These are phyloP conservation scores for Mungos mungo DNA, from an alignment of 2,113 vertebrate species.

Conservation along the genomic window DNA sequence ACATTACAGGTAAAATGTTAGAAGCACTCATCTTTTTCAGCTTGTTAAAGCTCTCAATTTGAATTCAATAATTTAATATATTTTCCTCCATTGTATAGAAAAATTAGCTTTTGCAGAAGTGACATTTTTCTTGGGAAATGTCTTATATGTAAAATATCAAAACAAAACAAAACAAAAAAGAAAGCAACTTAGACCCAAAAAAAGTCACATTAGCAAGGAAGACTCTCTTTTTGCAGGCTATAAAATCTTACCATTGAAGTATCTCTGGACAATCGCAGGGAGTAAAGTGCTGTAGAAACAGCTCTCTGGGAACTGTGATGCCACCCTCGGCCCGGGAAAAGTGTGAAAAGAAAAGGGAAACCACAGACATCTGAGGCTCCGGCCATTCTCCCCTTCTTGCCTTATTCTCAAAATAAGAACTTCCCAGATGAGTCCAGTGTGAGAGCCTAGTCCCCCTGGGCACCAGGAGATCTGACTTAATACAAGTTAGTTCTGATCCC, in stretches of 20 bases:
- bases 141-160: background rate
- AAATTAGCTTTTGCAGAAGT: background rate
- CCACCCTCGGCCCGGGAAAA: background rate
- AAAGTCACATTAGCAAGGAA: background rate
- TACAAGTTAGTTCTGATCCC: background rate
- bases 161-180: background rate
- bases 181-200: background rate
- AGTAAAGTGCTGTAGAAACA: background rate
- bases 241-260: background rate
- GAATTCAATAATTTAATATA: background rate
- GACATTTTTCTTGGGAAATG: background rate
- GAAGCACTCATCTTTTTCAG: background rate
- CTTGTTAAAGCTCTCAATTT: background rate
- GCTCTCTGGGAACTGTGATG: background rate
- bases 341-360: background rate
- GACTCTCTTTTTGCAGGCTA: background rate
- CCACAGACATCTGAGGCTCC: background rate
- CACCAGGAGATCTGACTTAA: background rate
- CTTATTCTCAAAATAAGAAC: background rate
- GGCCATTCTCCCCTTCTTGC: background rate
- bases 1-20: constrained; percentile 76
- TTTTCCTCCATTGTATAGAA: background rate
- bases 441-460: background rate
- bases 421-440: background rate
- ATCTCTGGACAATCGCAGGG: background rate